These are phyloP conservation scores for Pavo muticus DNA, from an alignment of 2,113 vertebrate species.

Conservation along the genomic window DNA sequence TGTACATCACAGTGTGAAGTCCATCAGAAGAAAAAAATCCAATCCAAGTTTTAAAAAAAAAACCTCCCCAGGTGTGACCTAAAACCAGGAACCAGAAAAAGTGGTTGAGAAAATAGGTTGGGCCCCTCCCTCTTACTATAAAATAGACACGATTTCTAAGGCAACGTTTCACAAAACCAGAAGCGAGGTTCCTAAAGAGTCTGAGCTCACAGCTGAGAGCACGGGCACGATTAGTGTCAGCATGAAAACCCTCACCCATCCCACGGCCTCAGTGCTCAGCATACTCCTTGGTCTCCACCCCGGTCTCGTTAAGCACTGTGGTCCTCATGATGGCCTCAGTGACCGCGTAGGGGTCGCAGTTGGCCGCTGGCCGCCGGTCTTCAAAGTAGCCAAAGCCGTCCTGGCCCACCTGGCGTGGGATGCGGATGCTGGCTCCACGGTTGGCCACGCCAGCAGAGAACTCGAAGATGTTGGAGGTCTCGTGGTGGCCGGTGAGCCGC, in stretches of 20 bases:
- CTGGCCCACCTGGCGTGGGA: slow-evolving; percentile 81
- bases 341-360: slow-evolving; percentile 84
- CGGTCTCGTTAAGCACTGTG: slow-evolving; percentile 72
- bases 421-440: slow-evolving; percentile 81
- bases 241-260: not conserved
- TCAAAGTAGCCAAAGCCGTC: slow-evolving; percentile 81
- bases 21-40: not conserved
- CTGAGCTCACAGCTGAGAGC: not conserved
- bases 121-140: not conserved
- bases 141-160: slow-evolving; percentile 35
- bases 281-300: slow-evolving; percentile 58
- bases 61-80: accelerated
- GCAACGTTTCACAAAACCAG: slow-evolving; percentile 19
- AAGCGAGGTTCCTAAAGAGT: slow-evolving; percentile 51
- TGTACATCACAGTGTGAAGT: slow-evolving; percentile 53
- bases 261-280: not conserved
- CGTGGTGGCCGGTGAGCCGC: slow-evolving; percentile 79
- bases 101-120: slow-evolving; percentile 2
- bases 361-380: slow-evolving; percentile 83
- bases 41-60: not conserved
- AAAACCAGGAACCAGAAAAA: slow-evolving; percentile 2
- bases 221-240: not conserved
- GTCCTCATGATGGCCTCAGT: slow-evolving; percentile 77
- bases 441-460: slow-evolving; percentile 83
- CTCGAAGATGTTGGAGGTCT: slow-evolving; percentile 81